Evolutionary conservation across 1,140 invertebrate genomes (phyloP), one percentile per base, ranked within the genome.

Genomic region (Drosophila nebulosa): DNA sequence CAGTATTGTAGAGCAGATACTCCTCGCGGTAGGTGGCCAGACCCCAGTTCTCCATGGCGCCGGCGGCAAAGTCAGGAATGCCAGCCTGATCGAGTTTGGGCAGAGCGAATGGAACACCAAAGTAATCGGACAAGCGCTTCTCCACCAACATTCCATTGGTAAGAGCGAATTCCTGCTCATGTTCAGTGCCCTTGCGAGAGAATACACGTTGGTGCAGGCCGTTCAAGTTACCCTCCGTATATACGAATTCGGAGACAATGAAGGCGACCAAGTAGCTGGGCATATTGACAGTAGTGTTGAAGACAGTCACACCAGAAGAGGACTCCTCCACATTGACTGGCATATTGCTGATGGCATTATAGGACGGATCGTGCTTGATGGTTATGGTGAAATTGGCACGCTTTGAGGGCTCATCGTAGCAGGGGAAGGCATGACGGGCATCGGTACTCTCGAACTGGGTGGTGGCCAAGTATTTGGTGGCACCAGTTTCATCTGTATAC

Each of bases 361-460:
- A 94, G 10, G 93, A 92, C 7, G 92, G 79, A 46, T 92, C 91
- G 66, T 94, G 93, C 1, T 93, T 93, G 24, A 97, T 92, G 7
- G 92, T 94, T 10, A 97, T 93, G 16, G 91, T 92, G 78, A 97
- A 98, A 3, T 90, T 94, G 0, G 97, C 96, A 81, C 98, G 97
- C 67, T 97, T 93, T 1, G 81, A 92, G 0, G 98, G 97, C 81
- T 99, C 97, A 89, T 99, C 97, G 84, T 96, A 97, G 90, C 97
- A 98, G 0, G 97, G 97, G 84, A 98, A 98, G 1, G 95, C 96
- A 64, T 94, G 93, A 5, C 97, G 93, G 1, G 97, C 96, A 89
- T 95, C 94, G 0, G 94, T 96, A 0, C 96, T 94, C 83, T 97
- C 94, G 79, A 98, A 95, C 89, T 98, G 97, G 0, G 96, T 96